phyloP scores from a whole-genome alignment of 2,888 invertebrate species.

The Brassicogethes aeneus region DNA sequence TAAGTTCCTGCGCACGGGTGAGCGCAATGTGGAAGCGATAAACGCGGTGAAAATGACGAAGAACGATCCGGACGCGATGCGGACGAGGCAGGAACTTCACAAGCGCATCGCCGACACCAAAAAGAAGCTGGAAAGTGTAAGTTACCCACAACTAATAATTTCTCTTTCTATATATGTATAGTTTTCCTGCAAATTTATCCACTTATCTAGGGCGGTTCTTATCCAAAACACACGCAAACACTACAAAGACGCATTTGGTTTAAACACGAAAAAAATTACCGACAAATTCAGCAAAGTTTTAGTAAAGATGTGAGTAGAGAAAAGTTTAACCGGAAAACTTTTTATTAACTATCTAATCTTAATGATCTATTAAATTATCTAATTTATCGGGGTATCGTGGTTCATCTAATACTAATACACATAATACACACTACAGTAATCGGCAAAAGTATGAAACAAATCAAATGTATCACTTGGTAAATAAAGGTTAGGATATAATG shows the following conservation, averaged over 20 bases:
- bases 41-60: slow-evolving; percentile 48
- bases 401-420: no score
- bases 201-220: neutral
- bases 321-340: no score
- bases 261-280: neutral
- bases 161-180: slow-evolving; percentile 1
- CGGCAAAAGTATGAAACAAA: no score
- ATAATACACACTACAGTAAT: no score
- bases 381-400: no score
- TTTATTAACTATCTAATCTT: no score
- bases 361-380: no score
- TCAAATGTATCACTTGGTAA: no score
- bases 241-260: neutral
- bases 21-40: slow-evolving; percentile 44
- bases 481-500: no score
- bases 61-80: slow-evolving; percentile 54
- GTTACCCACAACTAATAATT: slow-evolving; percentile 32
- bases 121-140: slow-evolving; percentile 78
- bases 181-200: no score
- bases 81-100: slow-evolving; percentile 69
- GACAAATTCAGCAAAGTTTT: neutral
- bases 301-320: neutral
- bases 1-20: slow-evolving; percentile 41
- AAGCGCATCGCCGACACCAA: slow-evolving; percentile 77
- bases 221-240: slow-evolving; percentile 1